phyloP scores from a whole-genome alignment of 2,797 vertebrate species.

The Sebastes elongatus region DNA sequence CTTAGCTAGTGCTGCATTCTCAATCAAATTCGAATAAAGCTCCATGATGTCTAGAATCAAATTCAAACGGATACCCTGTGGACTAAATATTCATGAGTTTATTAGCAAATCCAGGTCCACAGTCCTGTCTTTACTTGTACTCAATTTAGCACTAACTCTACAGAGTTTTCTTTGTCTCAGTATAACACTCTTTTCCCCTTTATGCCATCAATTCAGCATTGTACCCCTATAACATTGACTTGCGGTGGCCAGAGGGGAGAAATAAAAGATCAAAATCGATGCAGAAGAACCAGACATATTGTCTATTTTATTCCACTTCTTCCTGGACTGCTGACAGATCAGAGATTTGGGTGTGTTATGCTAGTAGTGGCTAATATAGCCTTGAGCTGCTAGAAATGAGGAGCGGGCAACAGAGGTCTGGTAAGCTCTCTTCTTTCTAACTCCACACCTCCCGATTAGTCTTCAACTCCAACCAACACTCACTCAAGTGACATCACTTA shows the following conservation, averaged over 20 bases:
- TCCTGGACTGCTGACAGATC: neutral
- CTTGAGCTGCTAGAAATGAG: neutral
- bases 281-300: neutral
- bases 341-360: too few species aligned
- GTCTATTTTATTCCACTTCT: neutral
- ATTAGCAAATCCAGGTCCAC: neutral
- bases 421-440: neutral
- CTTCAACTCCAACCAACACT: neutral
- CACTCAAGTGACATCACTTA: neutral
- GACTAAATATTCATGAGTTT: too few species aligned
- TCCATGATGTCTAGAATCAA: neutral
- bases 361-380: too few species aligned
- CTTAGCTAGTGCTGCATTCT: neutral
- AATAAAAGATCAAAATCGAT: neutral
- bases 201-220: too few species aligned
- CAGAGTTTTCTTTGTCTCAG: neutral
- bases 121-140: neutral
- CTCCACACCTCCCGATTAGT: neutral
- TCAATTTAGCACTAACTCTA: neutral
- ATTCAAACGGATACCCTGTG: too few species aligned
- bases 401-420: neutral
- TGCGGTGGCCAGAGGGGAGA: neutral
- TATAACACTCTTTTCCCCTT: neutral
- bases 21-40: neutral
- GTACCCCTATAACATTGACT: neutral